Evolutionary conservation across 2,113 vertebrate species (phyloP), one percentile per base, ranked within the genome.

Genomic region (Dromas ardeola): DNA sequence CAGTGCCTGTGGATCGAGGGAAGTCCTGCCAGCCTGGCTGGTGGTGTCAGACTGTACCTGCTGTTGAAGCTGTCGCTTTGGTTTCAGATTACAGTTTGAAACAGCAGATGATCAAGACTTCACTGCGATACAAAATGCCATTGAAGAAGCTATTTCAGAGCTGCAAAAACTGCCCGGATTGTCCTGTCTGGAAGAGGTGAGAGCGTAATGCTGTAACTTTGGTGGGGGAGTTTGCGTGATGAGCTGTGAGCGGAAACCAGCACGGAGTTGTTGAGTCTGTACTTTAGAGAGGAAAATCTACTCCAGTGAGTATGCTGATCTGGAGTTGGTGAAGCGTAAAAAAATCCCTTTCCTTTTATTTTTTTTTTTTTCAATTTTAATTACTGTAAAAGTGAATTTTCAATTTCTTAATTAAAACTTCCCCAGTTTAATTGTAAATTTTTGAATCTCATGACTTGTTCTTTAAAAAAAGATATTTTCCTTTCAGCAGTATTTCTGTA

Each of bases 61-160:
- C n/a, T 52, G 40, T 71, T 78, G 78, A 80, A 89, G 55, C 36
- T n/a, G 43, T 20, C 29, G 2, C 56, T 90, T 92, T 53, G 82
- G 78, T 92, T 94, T 23, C 96, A 99, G 99, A 86, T 76, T 97
- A 23, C 97, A 98, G 40, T 98, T 98, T 85, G 99, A 99, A 96
- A 96, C 86, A 81, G 82, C 98, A 34, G 98, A 99, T 96, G 96
- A 97, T 84, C 98, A 99, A 66, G 98, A 98, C 73, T 96, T 99
- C 62, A 86, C 97, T 52, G 98, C 98, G 98, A 80, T 99, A 87
- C 99, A 98, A 95, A 98, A 98, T 90, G 98, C 92, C 92, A 95
- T 99, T 82, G 98, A 99, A 93, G 98, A 98, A 58, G 98, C 99
- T 96, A 97, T 99, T 97, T 98, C 97, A 58, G 98, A 99, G 94